Evolutionary conservation across 2,888 invertebrate genomes (phyloP), one percentile per base, ranked within the genome.

Genomic region (Acanthosepion esculentum): DNA sequence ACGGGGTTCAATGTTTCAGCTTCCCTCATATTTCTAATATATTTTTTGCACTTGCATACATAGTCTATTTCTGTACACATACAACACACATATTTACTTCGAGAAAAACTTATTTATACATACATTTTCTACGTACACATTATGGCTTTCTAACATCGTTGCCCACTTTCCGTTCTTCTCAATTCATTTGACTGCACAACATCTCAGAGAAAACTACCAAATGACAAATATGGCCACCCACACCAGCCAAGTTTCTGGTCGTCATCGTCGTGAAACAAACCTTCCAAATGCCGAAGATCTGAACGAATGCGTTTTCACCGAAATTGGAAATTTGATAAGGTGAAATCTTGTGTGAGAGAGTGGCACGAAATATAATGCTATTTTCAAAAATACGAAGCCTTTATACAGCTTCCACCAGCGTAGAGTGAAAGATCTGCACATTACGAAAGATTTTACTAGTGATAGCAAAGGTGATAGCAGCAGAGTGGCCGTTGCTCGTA

Each of bases 321-420:
- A 78, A 78, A 78, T 78, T 78, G 78, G 78, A 78, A 78, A 78
- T 78, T 78, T 78, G 78, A 78, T 78, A 78, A 78, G 78, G 78
- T 64, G 64, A 64, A 64, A 6, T 64, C 64, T 26, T 1, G 64
- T 78, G 78, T 33, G n/a, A n/a, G n/a, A 78, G 78, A 78, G 78
- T 18, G n/a, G 78, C n/a, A 33, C 78, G 78, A 78, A 78, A 78
- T 78, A n/a, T 33, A 78, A 78, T 78, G 78, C 78, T 78, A 78
- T 78, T 78, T 78, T 78, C 78, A 78, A 78, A 78, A 78, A 78
- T 78, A 78, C 78, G 78, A 78, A 18, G 78, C n/a, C 78, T n/a
- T 78, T 78, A 33, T 78, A 78, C n/a, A 33, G 78, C 78, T 78
- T 78, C 78, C 78, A 33, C n/a, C 33, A 78, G 78, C 78, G 78